A percentile compares a stretch with the other conserved stretches of the same genome.
These are phyloP conservation scores for Chrysolina haemoptera DNA, from an alignment of 2,888 invertebrate genomes.

Conservation along the genomic window DNA sequence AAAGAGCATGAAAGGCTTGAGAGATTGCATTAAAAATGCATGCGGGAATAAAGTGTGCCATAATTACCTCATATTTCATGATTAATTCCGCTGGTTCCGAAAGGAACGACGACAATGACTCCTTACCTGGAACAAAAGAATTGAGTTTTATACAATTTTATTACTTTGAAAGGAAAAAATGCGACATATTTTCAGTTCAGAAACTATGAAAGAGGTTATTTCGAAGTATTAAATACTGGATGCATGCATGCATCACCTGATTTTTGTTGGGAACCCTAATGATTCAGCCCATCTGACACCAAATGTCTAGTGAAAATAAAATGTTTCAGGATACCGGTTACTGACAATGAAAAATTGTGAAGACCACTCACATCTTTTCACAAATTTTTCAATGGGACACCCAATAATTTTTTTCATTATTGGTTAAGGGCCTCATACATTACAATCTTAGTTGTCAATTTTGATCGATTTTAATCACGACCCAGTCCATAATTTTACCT, in stretches of 20 bases:
- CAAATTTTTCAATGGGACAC: no score
- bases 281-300: no score
- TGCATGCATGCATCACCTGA: not conserved
- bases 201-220: not conserved
- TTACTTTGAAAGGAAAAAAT: not conserved
- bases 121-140: conserved; percentile 48
- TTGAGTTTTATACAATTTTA: conserved; percentile 16
- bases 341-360: no score
- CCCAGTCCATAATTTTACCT: no score
- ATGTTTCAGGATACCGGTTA: no score
- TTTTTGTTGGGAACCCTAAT: no score
- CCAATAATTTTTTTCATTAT: no score
- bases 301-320: no score
- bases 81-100: conserved; percentile 36
- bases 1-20: conserved; percentile 17
- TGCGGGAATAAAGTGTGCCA: conserved; percentile 31
- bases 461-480: no score
- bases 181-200: not conserved
- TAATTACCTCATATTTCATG: conserved; percentile 52
- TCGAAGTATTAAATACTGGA: not conserved
- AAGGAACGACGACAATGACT: conserved; percentile 38
- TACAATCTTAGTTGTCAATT: no score
- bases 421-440: no score
- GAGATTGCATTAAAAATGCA: conserved; percentile 32
- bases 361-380: no score